A percentile compares a stretch with the other conserved stretches of the same genome.
Conservation (phyloP, 2,888 invertebrate genomes). For the Eupithecia inturbata region DNA sequence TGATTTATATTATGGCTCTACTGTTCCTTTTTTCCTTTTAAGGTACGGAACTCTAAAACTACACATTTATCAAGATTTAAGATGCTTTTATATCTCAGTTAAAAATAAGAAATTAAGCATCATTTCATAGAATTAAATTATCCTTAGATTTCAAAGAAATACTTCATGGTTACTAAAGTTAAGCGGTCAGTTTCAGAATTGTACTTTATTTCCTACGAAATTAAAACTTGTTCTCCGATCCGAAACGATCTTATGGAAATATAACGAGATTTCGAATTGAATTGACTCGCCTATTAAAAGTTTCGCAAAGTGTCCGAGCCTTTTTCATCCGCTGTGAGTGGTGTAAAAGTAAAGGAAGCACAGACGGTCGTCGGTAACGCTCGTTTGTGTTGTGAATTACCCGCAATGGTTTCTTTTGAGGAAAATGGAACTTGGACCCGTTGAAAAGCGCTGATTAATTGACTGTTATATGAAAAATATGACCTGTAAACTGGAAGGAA, state of each 20-base stretch:
- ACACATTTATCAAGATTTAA: not conserved
- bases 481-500: constrained; percentile 15
- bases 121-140: not conserved
- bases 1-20: too few species aligned
- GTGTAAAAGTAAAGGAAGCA: constrained; percentile 34
- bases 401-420: constrained; percentile 36
- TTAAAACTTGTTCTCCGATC: constrained; percentile 2
- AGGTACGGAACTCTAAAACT: too few species aligned
- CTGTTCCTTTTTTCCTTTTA: too few species aligned
- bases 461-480: constrained; percentile 34
- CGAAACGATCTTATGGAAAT: constrained; percentile 6
- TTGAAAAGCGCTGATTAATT: constrained; percentile 38
- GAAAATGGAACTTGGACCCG: constrained; percentile 35
- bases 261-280: constrained; percentile 6
- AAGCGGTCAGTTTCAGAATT: constrained; percentile 1
- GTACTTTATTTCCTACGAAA: not conserved
- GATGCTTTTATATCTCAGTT: not conserved
- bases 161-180: not conserved
- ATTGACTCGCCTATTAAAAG: not conserved
- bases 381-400: constrained; percentile 41
- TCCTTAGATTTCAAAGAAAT: not conserved
- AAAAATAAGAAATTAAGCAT: not conserved
- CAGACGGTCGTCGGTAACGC: constrained; percentile 31
- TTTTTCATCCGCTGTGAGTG: constrained; percentile 13
- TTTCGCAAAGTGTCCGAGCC: constrained; percentile 16